A percentile compares a stretch with the other conserved stretches of the same genome.
Conservation (phyloP, 2,113 vertebrate genomes). For the Trinectes maculatus region DNA sequence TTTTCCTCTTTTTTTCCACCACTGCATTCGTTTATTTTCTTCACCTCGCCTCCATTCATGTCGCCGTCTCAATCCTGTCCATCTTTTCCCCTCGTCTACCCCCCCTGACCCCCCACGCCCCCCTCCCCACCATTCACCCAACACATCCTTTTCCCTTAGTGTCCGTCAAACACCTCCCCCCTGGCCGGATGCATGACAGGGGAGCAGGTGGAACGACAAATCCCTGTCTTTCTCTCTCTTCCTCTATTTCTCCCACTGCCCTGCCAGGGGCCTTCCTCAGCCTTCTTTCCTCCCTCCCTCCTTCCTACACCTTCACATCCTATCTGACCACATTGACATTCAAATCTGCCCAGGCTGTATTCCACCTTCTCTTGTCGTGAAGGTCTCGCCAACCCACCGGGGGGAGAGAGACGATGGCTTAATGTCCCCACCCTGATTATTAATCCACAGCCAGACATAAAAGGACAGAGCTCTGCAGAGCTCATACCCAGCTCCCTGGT, state of each 20-base stretch:
- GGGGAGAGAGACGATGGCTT: constrained; percentile 29
- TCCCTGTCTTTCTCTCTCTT: constrained; percentile 22
- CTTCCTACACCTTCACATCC: constrained; percentile 56
- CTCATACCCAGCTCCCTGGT: constrained; percentile 2
- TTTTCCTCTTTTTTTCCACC: constrained; percentile 26
- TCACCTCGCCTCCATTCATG: constrained; percentile 28
- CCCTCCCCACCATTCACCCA: constrained; percentile 23
- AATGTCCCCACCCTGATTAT: constrained; percentile 30
- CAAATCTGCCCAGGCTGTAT: constrained; percentile 69
- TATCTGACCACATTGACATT: constrained; percentile 79
- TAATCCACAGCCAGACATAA: constrained; percentile 22
- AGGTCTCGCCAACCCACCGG: constrained; percentile 47
- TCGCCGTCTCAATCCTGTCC: constrained; percentile 53
- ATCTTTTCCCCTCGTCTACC: constrained; percentile 38
- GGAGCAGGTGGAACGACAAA: constrained; percentile 80
- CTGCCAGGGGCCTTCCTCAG: constrained; percentile 56
- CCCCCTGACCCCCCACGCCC: too few species aligned
- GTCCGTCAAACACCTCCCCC: constrained; percentile 64
- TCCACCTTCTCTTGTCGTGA: constrained; percentile 48
- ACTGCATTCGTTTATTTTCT: constrained; percentile 25
- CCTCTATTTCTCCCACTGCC: constrained; percentile 49
- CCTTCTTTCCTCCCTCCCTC: constrained; percentile 47
- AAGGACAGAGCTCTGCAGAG: constrained; percentile 18
- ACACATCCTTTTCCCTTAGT: constrained; percentile 50
- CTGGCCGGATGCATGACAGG: constrained; percentile 71